phyloP scores from a whole-genome alignment of 2,113 vertebrate species.

The Notarius lentiginosus region DNA sequence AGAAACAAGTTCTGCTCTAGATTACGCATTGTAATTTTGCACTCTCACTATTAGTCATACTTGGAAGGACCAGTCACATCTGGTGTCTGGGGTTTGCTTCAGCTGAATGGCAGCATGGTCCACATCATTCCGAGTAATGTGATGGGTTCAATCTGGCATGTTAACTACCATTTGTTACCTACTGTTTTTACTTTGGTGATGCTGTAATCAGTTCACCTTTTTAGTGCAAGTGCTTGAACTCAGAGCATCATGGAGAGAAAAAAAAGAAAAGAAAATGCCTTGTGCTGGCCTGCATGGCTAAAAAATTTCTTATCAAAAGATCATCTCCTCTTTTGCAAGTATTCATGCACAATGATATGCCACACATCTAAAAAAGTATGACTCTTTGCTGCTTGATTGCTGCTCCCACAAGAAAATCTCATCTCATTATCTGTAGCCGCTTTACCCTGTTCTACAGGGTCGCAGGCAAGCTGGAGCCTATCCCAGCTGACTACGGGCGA shows the following conservation, averaged over 20 bases:
- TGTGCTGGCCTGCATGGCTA: neutral
- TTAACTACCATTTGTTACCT: neutral
- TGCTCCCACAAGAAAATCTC: neutral
- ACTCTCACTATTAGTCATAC: neutral
- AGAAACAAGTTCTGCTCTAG: neutral
- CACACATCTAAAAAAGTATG: neutral
- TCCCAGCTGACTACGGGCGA: too few species aligned
- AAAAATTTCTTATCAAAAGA: neutral
- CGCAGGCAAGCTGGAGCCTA: too few species aligned
- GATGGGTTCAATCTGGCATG: neutral
- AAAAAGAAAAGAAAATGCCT: too few species aligned
- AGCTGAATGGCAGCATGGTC: neutral
- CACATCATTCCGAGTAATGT: neutral
- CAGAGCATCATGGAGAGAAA: neutral
- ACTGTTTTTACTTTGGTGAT: neutral
- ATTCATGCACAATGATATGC: neutral
- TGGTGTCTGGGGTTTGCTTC: neutral
- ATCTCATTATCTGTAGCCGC: too few species aligned
- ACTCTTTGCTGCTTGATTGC: neutral
- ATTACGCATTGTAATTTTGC: conserved; percentile 1
- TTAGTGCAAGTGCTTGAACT: neutral
- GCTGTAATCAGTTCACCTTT: neutral
- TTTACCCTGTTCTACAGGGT: too few species aligned
- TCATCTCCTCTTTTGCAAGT: neutral
- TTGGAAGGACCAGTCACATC: neutral